Base-by-base conservation (phyloP, 2,113 vertebrate genomes). In the Trachemys scripta region DNA sequence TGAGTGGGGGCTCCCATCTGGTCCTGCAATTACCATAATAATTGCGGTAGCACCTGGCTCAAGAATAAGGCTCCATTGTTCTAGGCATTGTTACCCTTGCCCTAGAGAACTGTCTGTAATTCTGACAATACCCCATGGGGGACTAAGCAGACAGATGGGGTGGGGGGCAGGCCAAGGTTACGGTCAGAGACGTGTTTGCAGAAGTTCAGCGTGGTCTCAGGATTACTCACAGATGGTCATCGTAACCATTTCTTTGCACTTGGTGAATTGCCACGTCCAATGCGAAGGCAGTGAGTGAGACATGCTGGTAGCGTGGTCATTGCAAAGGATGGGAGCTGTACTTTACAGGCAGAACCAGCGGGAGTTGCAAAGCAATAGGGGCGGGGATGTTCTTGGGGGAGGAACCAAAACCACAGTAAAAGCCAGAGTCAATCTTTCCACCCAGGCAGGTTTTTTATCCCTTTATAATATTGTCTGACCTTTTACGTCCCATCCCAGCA, bases 361-460 rank as follows among this genome's bases (percentile, higher is more conserved):
- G 38, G 47, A 76, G 22, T 2, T 7, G 12, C 29, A 7, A 35
- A 42, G 38, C 82, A 45, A 9, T 13, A 0, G 1, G 17, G n/a
- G 4, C 22, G 24, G 27, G 51, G 51, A 53, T 53, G 51, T 14
- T 65, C 6, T 7, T 16, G 31, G 6, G 14, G 14, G 62, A n/a
- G 62, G 29, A 31, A 35, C 62, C 62, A 78, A 47, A 42, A 78
- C 22, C 42, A 13, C 12, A 69, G 38, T 1, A 0, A 53, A 47
- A 76, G 27, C 76, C 53, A 59, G 38, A 35, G 47, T 19, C 19
- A 3, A 65, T 1, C 19, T 20, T 82, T 62, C 79, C 49, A 38
- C 82, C 38, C 47, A 6, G 31, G 25, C 24, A 6, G 8, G 29
- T 56, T 16, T 2, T 27, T 42, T 82, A 25, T 42, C 54, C 47